Conservation (phyloP, 2,113 vertebrate species). For the Prunella himalayana region DNA sequence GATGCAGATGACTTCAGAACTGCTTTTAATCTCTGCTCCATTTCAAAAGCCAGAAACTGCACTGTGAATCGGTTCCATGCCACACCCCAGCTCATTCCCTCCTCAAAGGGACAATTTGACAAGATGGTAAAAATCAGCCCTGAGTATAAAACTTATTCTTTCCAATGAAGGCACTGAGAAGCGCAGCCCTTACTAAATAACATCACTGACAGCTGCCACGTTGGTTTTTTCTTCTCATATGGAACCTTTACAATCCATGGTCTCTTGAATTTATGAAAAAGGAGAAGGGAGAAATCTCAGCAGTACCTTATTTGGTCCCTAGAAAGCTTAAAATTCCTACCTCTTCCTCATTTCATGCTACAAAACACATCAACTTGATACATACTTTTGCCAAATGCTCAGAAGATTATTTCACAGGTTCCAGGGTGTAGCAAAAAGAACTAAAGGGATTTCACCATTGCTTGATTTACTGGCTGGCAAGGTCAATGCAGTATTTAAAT, state of each 20-base stretch:
- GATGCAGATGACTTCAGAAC: background rate
- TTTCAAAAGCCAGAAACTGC: background rate
- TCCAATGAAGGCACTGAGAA: background rate
- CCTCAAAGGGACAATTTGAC: background rate
- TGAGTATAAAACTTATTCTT: background rate
- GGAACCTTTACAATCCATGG: background rate
- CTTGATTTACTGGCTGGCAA: slow-evolving; percentile 14
- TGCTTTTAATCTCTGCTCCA: background rate
- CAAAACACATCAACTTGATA: background rate
- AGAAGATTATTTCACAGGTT: slow-evolving; percentile 13
- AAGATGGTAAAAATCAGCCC: background rate
- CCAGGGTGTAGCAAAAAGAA: slow-evolving; percentile 7
- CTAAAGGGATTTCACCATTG: background rate
- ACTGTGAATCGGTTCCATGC: background rate
- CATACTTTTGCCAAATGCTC: background rate
- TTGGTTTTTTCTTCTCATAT: background rate
- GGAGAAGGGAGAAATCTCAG: background rate
- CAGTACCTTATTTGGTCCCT: background rate
- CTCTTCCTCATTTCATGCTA: background rate
- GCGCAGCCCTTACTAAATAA: background rate
- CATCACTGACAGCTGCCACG: background rate
- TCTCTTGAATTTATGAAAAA: background rate
- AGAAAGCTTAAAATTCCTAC: background rate
- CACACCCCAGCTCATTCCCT: fast-evolving
- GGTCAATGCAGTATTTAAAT: background rate